These are phyloP conservation scores for Catharus ustulatus DNA, from an alignment of 2,797 vertebrate species.

Conservation along the genomic window DNA sequence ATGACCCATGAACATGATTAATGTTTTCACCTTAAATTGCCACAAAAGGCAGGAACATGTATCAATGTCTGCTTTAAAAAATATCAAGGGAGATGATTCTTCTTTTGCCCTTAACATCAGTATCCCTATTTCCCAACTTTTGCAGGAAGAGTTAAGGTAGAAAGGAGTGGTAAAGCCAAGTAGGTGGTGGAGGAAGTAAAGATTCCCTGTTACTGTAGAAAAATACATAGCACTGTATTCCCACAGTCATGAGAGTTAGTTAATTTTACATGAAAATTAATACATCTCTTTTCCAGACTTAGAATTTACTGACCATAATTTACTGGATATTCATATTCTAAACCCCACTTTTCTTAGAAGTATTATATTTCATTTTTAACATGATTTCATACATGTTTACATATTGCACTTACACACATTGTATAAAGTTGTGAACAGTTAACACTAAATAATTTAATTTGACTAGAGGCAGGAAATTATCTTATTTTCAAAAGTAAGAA, in stretches of 20 bases:
- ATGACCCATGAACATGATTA: slow-evolving; percentile 12
- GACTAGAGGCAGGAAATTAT: slow-evolving; percentile 64
- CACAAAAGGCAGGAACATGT: slow-evolving; percentile 20
- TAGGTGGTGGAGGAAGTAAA: slow-evolving; percentile 43
- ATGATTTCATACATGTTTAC: slow-evolving; percentile 61
- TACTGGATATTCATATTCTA: slow-evolving; percentile 56
- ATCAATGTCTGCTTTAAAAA: neutral
- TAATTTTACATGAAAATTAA: slow-evolving; percentile 38
- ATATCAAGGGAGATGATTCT: neutral
- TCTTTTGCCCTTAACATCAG: neutral
- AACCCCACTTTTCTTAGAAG: slow-evolving; percentile 55
- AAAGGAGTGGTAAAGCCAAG: slow-evolving; percentile 27
- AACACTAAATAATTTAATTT: slow-evolving; percentile 68
- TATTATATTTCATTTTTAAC: slow-evolving; percentile 61
- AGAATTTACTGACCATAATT: slow-evolving; percentile 59
- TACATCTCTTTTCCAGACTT: slow-evolving; percentile 51
- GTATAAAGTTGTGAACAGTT: slow-evolving; percentile 67
- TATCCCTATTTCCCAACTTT: neutral
- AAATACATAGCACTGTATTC: slow-evolving; percentile 29
- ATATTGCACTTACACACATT: slow-evolving; percentile 77
- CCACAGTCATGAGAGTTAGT: neutral
- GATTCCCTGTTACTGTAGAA: slow-evolving; percentile 15
- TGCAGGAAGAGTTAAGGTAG: slow-evolving; percentile 38
- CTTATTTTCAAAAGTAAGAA: slow-evolving; percentile 30
- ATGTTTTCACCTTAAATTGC: slow-evolving; percentile 14